Conservation (phyloP, 2,113 vertebrate genomes). For the Rallus limicola region DNA sequence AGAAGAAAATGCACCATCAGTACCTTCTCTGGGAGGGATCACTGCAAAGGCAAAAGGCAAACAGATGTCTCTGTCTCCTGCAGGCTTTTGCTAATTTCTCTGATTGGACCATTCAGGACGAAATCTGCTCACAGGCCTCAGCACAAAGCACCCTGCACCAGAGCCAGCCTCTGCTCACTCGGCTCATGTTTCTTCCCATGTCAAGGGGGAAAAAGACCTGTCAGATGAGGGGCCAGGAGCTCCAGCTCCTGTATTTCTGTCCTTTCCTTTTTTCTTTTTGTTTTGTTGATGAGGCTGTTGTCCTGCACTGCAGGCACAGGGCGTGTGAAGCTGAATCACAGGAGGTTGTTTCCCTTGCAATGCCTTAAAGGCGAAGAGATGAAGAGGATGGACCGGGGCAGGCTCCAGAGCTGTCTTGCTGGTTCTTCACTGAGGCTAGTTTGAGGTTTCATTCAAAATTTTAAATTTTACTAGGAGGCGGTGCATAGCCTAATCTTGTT, state of each 20-base stretch:
- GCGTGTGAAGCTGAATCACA: accelerated
- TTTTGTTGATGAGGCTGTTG: not conserved
- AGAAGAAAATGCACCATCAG: not conserved
- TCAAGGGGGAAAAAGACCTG: not conserved
- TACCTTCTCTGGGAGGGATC: not conserved
- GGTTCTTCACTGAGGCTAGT: not conserved
- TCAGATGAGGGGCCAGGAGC: not conserved
- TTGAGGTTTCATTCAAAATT: not conserved
- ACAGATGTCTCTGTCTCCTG: not conserved
- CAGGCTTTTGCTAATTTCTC: not conserved
- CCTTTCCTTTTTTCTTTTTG: not conserved
- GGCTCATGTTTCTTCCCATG: not conserved
- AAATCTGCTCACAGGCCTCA: not conserved
- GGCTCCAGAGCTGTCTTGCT: not conserved
- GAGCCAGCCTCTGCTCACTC: accelerated
- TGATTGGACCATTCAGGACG: accelerated
- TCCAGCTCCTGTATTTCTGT: not conserved
- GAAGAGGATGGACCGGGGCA: not conserved
- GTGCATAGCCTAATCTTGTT: not conserved
- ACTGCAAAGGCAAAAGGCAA: not conserved
- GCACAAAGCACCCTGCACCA: not conserved
- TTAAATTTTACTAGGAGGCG: not conserved
- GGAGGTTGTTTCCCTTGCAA: not conserved
- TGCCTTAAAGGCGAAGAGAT: not conserved
- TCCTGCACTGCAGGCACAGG: not conserved